These are phyloP conservation scores for Notarius quadriscutis DNA, from an alignment of 2,113 vertebrate species.

Conservation along the genomic window DNA sequence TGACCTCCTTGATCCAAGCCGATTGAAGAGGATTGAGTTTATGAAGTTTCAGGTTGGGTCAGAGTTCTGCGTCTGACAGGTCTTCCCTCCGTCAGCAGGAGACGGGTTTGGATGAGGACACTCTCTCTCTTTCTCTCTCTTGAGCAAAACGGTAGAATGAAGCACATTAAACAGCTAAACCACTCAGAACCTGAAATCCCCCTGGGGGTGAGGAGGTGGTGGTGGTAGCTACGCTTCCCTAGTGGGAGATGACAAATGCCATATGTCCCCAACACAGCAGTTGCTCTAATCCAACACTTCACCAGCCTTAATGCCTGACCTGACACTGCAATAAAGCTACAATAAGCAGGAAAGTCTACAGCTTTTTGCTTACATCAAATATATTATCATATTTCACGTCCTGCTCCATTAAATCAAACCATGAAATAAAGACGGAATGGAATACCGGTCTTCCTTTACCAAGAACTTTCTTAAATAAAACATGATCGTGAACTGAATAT, in stretches of 20 bases:
- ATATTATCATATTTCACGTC: neutral
- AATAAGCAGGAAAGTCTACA: conserved; percentile 9
- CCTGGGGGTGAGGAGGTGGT: conserved; percentile 59
- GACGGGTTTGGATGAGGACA: conserved; percentile 30
- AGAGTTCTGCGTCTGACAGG: conserved; percentile 3
- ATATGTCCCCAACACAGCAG: conserved; percentile 73
- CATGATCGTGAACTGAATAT: neutral
- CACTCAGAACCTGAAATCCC: conserved; percentile 72
- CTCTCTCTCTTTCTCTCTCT: neutral
- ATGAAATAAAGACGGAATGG: neutral
- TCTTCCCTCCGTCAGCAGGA: conserved; percentile 35
- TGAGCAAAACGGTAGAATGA: conserved; percentile 50
- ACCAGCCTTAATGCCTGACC: conserved; percentile 29
- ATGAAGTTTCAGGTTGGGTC: conserved; percentile 31
- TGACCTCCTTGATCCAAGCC: conserved; percentile 22
- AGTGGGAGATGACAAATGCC: conserved; percentile 76
- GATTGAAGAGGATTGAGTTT: conserved; percentile 38
- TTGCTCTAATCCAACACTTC: conserved; percentile 72
- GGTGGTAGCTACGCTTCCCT: conserved; percentile 60
- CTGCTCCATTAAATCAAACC: neutral
- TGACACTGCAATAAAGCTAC: conserved; percentile 17
- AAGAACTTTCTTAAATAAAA: neutral
- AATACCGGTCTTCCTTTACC: neutral
- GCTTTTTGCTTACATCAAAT: conserved; percentile 2
- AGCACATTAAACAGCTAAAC: conserved; percentile 75